These are phyloP conservation scores for Agrotis puta DNA, from an alignment of 2,888 invertebrate genomes.

Conservation along the genomic window DNA sequence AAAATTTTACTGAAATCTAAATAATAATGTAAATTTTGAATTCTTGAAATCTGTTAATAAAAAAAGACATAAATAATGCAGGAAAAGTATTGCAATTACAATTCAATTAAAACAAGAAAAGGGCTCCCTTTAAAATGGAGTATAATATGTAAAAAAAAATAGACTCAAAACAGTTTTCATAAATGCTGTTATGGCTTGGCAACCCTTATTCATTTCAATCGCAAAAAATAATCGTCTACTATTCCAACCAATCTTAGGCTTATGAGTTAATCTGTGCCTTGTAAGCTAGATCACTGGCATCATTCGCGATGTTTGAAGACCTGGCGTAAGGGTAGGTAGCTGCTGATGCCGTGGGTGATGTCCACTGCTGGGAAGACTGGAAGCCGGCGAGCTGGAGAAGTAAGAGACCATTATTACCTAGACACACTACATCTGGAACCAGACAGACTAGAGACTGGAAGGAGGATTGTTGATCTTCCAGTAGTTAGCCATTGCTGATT, in stretches of 20 bases:
- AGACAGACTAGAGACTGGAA: too few relatives aligned
- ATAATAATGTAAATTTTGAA: slow-evolving; percentile 2
- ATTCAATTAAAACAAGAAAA: slow-evolving; percentile 17
- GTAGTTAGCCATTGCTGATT: too few relatives aligned
- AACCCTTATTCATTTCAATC: slow-evolving; percentile 2
- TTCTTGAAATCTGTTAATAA: slow-evolving; percentile 3
- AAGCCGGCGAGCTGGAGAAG: slow-evolving; percentile 79
- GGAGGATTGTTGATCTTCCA: too few relatives aligned
- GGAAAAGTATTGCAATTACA: not conserved
- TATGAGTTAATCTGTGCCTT: slow-evolving; percentile 91
- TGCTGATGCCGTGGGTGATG: slow-evolving; percentile 84
- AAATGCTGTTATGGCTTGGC: not conserved
- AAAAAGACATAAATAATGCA: not conserved
- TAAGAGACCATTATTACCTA: not conserved
- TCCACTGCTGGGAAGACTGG: slow-evolving; percentile 85
- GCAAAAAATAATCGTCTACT: too few relatives aligned
- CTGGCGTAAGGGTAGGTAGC: slow-evolving; percentile 86
- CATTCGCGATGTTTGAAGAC: slow-evolving; percentile 86
- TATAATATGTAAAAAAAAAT: not conserved
- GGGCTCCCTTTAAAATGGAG: not conserved
- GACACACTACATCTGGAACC: too few relatives aligned
- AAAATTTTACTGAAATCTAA: too few relatives aligned
- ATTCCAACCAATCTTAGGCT: slow-evolving; percentile 21
- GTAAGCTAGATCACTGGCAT: slow-evolving; percentile 94
- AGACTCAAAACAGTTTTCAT: too few relatives aligned